phyloP scores from a whole-genome alignment of 2,797 vertebrate species.

The Cyclura pinguis region DNA sequence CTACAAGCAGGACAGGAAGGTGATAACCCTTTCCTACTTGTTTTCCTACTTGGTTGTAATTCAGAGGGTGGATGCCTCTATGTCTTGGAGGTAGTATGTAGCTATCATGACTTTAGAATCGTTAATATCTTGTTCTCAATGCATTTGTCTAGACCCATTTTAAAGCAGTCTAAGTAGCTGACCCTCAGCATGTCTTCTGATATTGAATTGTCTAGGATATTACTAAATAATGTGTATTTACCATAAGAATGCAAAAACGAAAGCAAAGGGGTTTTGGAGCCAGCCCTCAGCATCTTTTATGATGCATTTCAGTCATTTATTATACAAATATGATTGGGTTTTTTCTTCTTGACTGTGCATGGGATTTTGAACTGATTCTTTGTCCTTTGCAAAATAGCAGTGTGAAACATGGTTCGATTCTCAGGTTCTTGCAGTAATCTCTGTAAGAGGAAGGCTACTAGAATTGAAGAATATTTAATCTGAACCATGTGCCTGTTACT shows the following conservation, averaged over 20 bases:
- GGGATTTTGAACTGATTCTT: not conserved
- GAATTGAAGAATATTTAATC: not conserved
- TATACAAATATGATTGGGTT: not conserved
- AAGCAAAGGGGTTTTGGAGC: not conserved
- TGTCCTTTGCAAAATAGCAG: not conserved
- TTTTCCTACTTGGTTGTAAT: not conserved
- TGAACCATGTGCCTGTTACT: not conserved
- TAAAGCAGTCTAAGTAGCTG: not conserved
- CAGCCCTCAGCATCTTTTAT: not conserved
- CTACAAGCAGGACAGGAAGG: not conserved
- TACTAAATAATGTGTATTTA: not conserved
- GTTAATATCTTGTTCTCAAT: not conserved
- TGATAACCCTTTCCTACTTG: too few species aligned
- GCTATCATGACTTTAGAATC: not conserved
- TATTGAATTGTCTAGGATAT: not conserved
- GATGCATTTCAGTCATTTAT: too few species aligned
- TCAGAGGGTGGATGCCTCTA: not conserved
- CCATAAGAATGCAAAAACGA: too few species aligned
- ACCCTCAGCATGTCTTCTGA: not conserved
- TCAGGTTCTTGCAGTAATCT: not conserved
- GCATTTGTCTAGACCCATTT: not conserved
- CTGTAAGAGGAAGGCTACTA: too few species aligned
- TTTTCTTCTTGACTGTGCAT: not conserved
- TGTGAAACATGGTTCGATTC: not conserved
- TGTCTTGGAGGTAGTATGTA: not conserved